Evolutionary conservation across 1,140 invertebrate species (phyloP), one percentile per base, ranked within the genome.

Genomic region (Listronotus oregonensis): DNA sequence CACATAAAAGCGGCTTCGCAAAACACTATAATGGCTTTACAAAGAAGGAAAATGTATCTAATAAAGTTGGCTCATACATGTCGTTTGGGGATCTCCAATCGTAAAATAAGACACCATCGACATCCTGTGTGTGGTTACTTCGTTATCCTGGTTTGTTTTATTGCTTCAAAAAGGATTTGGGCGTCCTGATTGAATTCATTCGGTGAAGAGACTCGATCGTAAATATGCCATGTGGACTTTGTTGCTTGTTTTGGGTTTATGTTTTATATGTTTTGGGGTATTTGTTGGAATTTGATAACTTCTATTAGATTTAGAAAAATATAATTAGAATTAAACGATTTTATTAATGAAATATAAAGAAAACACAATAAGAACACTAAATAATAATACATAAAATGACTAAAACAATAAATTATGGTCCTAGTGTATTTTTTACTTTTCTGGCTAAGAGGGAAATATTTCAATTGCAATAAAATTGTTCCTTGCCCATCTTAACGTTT

Each of bases 41-140:
- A 54, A 54, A 54, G 51, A 39, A 34, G 51, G 51, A 54, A 54
- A 54, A 54, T 54, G 51, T 54, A 54, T 54, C 51, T 54, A 54
- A 54, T 54, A 54, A 54, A 54, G 32, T 39, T 18, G 32, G 32
- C 51, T 54, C 51, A 54, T 54, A 54, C 51, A 54, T 54, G 51
- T 54, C 51, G 51, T 54, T 51, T 54, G 32, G 51, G 51, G 51
- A 54, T 54, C 51, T 34, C 32, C 12, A 54, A 54, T 54, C 51
- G 51, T 54, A 54, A 54, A 54, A 54, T 54, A 54, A 54, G 51
- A 54, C 51, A 54, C 51, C 51, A 15, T 39, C 51, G 37, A 54
- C 32, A 37, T 39, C 32, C 32, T n/a, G 21, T 54, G 51, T 54
- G 51, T 39, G 37, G 34, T 37, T 37, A 7, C 15, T 54, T 42